Base-by-base conservation (phyloP, 2,888 invertebrate species). In the Dasypolia templi region DNA sequence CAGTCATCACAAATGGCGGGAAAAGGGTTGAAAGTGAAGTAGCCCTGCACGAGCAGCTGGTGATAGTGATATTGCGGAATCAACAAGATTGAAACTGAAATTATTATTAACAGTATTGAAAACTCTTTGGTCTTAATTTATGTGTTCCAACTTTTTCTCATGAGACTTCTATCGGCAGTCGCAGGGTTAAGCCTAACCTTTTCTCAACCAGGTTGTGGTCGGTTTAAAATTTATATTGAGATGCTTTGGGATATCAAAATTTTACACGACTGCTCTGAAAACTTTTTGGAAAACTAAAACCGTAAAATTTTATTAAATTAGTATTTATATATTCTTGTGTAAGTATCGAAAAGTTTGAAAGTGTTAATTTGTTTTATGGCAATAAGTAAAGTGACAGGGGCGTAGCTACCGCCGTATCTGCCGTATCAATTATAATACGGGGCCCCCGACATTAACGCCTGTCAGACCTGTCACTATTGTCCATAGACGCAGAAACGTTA, bases 181-280 rank as follows among this genome's bases (percentile, higher is more conserved):
- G 19, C 35, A 59, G 67, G n/a, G 35, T 51, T 58, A 42, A 42
- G 6, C 22, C 12, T 26, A 42, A 65, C 17, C 32, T 51, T 75
- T 66, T 44, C 19, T 9, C 35, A 32, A 59, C n/a, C 29, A n/a
- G 22, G 17, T 46, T 61, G 44, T 46, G 68, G 9, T 49, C 32
- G 19, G 46, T 62, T 49, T 76, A 69, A 14, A 42, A 70, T 69
- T 5, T 46, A 4, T 75, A 77, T 61, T 69, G 12, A 76, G 44
- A 59, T 61, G 53, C 39, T 53, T 14, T n/a, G 9, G 35, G 17
- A 61, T 53, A 32, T 39, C 2, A 26, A 32, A 53, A 39, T 22
- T 76, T 65, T 51, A 53, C 35, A 11, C 14, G 14, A 0, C 22
- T 4, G 6, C 51, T 64, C 9, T 35, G 32, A 22, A 65, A 65